These are phyloP conservation scores for Metopia argyrocephala DNA, from an alignment of 2,888 invertebrate species.

Conservation along the genomic window DNA sequence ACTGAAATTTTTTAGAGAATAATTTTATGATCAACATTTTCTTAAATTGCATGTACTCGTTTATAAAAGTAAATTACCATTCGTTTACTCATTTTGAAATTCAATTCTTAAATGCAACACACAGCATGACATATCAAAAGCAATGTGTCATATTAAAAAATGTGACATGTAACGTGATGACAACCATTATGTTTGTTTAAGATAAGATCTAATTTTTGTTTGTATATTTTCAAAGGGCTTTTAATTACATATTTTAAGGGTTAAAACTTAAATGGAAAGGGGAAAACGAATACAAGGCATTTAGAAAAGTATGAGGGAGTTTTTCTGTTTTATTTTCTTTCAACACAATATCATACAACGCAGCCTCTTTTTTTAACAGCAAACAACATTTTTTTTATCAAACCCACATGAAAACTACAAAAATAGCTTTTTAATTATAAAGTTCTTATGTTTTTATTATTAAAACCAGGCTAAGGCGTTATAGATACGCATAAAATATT, in stretches of 20 bases:
- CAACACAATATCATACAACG: no score
- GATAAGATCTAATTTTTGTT: conserved; percentile 19
- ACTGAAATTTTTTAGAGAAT: no score
- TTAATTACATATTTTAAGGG: conserved; percentile 14
- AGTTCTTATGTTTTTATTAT: no score
- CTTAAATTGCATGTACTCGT: background rate
- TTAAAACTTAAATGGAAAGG: background rate
- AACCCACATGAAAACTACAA: no score
- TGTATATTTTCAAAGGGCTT: background rate
- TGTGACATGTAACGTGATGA: conserved; percentile 45
- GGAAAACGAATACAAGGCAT: background rate
- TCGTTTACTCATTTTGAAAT: conserved; percentile 15
- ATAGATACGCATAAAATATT: no score
- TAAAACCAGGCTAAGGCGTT: no score
- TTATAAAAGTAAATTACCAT: no score
- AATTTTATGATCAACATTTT: background rate
- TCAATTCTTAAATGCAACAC: background rate
- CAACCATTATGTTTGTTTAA: conserved; percentile 21
- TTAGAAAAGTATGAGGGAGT: no score
- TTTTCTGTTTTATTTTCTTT: no score
- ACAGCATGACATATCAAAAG: conserved; percentile 53
- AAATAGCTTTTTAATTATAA: no score
- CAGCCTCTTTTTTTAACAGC: no score
- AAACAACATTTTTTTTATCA: no score
- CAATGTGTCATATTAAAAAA: conserved; percentile 41